Percentiles rank a stretch among this genome's conserved stretches.
phyloP scores from a whole-genome alignment of 2,113 vertebrate species.

The Tupaia tana region DNA sequence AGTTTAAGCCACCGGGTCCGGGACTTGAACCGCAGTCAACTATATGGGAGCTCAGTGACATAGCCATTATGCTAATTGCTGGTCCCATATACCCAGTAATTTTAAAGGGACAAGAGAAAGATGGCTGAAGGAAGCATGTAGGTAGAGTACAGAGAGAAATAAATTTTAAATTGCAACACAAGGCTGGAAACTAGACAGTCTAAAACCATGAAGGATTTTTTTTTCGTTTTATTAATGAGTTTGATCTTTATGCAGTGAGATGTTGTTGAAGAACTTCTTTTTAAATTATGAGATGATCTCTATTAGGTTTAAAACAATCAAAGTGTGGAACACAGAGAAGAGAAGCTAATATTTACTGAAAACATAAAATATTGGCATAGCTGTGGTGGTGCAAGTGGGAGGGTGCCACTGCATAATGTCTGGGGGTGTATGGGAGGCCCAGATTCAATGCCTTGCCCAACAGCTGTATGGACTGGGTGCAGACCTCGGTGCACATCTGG shows the following conservation, averaged over 20 bases:
- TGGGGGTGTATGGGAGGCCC: too few species aligned
- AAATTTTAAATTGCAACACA: neutral
- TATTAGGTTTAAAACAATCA: neutral
- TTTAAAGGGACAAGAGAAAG: constrained; percentile 6
- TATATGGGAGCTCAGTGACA: too few species aligned
- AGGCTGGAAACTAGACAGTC: neutral
- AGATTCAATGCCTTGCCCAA: too few species aligned
- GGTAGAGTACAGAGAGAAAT: neutral
- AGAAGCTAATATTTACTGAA: constrained; percentile 27
- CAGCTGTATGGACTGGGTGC: too few species aligned
- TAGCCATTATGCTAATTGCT: too few species aligned
- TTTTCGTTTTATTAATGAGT: neutral
- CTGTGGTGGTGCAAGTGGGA: too few species aligned
- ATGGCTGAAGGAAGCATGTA: neutral
- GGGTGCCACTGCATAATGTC: too few species aligned
- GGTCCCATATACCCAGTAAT: neutral
- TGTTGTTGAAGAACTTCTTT: neutral
- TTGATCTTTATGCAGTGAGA: neutral
- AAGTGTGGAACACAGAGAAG: neutral
- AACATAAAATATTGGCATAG: neutral
- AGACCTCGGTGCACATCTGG: too few species aligned
- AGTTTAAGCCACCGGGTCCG: too few species aligned
- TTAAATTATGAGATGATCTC: constrained; percentile 26
- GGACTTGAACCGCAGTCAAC: too few species aligned
- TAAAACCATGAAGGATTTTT: neutral